Conservation (phyloP, 2,113 vertebrate genomes). For the Cathartes aura region DNA sequence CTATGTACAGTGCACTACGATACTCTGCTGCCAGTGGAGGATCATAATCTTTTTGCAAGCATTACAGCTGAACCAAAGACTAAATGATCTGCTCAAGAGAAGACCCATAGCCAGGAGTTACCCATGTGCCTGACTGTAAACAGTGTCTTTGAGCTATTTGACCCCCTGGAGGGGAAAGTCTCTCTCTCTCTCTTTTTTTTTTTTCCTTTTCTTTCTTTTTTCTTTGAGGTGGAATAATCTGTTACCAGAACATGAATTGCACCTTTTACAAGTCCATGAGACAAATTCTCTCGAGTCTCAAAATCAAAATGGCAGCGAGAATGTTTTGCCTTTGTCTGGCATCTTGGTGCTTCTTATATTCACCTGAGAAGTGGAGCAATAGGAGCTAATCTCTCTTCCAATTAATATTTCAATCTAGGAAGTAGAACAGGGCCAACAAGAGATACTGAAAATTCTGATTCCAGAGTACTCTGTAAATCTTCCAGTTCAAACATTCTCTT, state of each 20-base stretch:
- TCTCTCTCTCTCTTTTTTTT: not conserved
- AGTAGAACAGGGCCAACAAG: not conserved
- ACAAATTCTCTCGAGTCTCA: not conserved
- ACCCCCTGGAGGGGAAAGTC: not conserved
- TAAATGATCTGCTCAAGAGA: not conserved
- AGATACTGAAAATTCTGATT: not conserved
- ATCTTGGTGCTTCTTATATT: not conserved
- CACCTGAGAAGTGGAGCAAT: not conserved
- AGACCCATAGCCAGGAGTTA: not conserved
- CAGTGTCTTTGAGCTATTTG: not conserved
- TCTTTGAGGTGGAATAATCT: not conserved
- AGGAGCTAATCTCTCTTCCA: not conserved
- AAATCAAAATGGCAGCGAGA: not conserved
- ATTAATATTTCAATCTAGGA: not conserved
- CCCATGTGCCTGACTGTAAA: not conserved
- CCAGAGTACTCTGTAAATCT: not conserved
- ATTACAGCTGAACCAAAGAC: not conserved
- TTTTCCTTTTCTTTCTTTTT: not conserved
- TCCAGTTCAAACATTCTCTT: not conserved
- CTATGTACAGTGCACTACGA: not conserved
- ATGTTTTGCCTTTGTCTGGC: not conserved
- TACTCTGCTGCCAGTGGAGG: not conserved
- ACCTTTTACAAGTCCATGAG: not conserved
- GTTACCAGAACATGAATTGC: not conserved
- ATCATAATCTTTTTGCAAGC: not conserved